phyloP scores from a whole-genome alignment of 53 echinoderm and acorn worm genomes.

The Luidia sarsii region DNA sequence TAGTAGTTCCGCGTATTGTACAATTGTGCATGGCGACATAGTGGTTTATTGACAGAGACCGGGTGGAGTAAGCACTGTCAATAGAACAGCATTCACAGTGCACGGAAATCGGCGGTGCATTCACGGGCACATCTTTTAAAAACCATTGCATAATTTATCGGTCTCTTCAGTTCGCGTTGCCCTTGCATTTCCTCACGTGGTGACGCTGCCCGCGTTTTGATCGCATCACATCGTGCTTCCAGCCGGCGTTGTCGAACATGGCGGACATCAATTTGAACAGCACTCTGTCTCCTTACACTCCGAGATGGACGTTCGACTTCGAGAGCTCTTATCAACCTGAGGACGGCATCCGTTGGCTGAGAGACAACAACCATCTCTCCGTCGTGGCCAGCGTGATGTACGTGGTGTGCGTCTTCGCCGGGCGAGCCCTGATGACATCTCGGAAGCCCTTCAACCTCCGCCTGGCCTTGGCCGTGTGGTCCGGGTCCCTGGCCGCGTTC shows the following conservation, averaged over 20 bases:
- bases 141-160: too few relatives aligned
- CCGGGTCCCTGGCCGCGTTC: slow-evolving; percentile 68
- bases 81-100: too few relatives aligned
- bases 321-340: slow-evolving; percentile 77
- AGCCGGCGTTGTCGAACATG: background rate
- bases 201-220: too few relatives aligned
- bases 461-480: slow-evolving; percentile 75
- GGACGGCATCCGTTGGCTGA: slow-evolving; percentile 70
- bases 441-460: slow-evolving; percentile 70
- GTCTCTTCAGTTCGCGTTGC: too few relatives aligned
- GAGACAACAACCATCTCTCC: slow-evolving; percentile 68
- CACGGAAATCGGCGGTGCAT: too few relatives aligned
- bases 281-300: slow-evolving; percentile 21
- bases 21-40: too few relatives aligned
- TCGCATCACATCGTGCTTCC: too few relatives aligned
- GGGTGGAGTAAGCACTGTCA: too few relatives aligned
- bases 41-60: too few relatives aligned
- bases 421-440: slow-evolving; percentile 71
- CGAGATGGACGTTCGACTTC: slow-evolving; percentile 65
- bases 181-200: too few relatives aligned
- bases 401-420: slow-evolving; percentile 73
- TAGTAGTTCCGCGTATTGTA: too few relatives aligned
- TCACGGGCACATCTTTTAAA: too few relatives aligned
- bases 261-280: slow-evolving; percentile 13
- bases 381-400: slow-evolving; percentile 71